Conservation (phyloP, 2,888 invertebrate genomes). For the Zaprionus bogoriensis region DNA sequence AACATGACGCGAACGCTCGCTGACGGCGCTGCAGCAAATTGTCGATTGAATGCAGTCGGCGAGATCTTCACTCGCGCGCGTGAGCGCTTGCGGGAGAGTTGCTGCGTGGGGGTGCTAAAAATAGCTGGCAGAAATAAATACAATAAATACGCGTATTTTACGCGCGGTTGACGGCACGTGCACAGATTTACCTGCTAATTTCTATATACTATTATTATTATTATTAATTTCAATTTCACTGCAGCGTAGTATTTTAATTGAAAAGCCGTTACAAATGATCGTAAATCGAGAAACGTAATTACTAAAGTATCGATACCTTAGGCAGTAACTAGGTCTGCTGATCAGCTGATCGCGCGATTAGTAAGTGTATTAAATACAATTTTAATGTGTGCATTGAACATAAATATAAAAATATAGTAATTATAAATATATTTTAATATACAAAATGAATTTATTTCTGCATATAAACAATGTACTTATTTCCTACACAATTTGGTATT, state of each 20-base stretch:
- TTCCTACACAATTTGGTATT: too few relatives aligned
- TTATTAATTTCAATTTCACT: not conserved
- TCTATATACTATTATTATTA: not conserved
- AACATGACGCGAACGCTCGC: conserved; percentile 73
- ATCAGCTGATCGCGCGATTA: conserved; percentile 2
- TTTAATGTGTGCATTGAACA: too few relatives aligned
- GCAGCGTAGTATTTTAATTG: too few relatives aligned
- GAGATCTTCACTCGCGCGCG: not conserved
- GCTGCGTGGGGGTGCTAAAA: conserved; percentile 17
- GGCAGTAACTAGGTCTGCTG: too few relatives aligned
- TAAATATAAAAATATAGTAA: too few relatives aligned
- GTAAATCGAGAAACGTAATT: not conserved
- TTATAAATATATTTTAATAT: not conserved
- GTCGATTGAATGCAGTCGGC: conserved; percentile 21
- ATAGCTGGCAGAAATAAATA: conserved; percentile 19
- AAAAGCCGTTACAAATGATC: not conserved
- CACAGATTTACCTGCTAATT: not conserved
- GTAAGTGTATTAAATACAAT: too few relatives aligned
- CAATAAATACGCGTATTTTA: not conserved
- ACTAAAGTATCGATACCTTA: conserved; percentile 18
- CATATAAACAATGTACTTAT: too few relatives aligned
- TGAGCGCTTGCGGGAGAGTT: conserved; percentile 6
- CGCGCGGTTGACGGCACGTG: not conserved
- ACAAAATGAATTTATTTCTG: too few relatives aligned
- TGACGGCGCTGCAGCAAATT: not conserved